These are phyloP conservation scores for Bradypodion ventrale DNA, from an alignment of 2,797 vertebrate genomes.

Conservation along the genomic window DNA sequence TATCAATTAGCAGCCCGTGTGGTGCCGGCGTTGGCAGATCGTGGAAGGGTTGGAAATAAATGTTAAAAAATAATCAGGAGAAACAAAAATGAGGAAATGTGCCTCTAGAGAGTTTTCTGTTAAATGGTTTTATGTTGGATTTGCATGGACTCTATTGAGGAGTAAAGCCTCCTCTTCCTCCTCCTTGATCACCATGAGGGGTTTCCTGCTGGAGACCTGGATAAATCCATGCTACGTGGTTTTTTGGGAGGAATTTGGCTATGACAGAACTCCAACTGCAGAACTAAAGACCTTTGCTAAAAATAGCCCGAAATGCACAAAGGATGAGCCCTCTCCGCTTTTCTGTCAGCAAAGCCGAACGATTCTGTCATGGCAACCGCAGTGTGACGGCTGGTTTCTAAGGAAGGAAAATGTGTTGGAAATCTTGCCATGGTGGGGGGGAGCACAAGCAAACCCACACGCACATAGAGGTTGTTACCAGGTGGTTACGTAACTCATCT, in stretches of 20 bases:
- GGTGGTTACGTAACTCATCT: not conserved
- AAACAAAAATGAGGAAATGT: not conserved
- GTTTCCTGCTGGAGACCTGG: not conserved
- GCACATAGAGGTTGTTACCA: too few relatives aligned
- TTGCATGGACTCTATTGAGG: not conserved
- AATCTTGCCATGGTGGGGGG: not conserved
- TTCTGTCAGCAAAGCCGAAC: not conserved
- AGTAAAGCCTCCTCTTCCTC: not conserved
- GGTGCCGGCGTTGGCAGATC: not conserved
- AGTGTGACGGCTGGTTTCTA: constrained; percentile 13
- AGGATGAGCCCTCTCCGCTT: not conserved
- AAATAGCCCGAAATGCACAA: not conserved
- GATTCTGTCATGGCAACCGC: not conserved
- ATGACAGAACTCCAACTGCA: not conserved
- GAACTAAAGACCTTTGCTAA: not conserved
- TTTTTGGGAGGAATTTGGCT: not conserved
- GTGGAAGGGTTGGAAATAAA: not conserved
- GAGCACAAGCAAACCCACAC: too few relatives aligned
- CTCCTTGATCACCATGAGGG: not conserved
- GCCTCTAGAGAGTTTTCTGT: too few relatives aligned
- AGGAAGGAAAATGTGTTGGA: not conserved
- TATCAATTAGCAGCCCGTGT: too few relatives aligned
- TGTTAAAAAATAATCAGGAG: not conserved
- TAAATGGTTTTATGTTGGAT: too few relatives aligned
- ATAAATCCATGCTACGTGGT: not conserved